Evolutionary conservation across 2,797 vertebrate species (phyloP).

Genomic region (Simalia tracyae): DNA sequence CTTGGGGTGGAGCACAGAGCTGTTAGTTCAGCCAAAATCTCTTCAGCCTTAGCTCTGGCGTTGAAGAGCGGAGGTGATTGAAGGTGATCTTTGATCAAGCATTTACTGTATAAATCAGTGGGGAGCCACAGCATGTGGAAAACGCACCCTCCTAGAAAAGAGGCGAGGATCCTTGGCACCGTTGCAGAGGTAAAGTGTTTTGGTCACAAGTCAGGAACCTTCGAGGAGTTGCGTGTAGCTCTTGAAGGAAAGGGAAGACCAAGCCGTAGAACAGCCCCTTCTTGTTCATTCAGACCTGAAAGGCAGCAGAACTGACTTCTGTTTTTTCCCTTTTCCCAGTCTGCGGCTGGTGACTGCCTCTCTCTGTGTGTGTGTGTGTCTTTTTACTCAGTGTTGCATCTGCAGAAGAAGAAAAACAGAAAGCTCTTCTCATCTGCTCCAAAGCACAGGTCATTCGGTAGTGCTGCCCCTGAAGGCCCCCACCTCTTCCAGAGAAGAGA

Average conservation of each 20-base stretch:
- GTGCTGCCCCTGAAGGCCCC: background rate
- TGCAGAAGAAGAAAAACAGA: background rate
- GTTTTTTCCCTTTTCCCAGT: background rate
- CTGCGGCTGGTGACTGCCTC: no score
- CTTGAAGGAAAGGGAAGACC: background rate
- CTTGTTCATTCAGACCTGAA: slow-evolving; percentile 17
- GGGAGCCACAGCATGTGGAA: background rate
- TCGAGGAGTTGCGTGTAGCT: background rate
- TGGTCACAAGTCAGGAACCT: no score
- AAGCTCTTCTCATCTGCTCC: background rate
- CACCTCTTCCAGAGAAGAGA: no score
- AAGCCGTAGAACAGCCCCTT: background rate
- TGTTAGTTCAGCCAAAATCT: background rate
- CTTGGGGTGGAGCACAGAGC: background rate
- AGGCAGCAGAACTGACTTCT: slow-evolving; percentile 1
- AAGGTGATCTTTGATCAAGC: background rate
- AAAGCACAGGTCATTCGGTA: background rate
- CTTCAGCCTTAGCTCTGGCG: background rate
- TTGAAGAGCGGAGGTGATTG: background rate
- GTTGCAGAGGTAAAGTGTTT: background rate
- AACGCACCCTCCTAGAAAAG: background rate
- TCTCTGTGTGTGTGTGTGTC: no score
- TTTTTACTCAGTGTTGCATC: background rate
- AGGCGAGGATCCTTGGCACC: background rate
- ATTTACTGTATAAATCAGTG: background rate